These are phyloP conservation scores for Ptilorrhoa leucosticta DNA, from an alignment of 2,113 vertebrate genomes.

Conservation along the genomic window DNA sequence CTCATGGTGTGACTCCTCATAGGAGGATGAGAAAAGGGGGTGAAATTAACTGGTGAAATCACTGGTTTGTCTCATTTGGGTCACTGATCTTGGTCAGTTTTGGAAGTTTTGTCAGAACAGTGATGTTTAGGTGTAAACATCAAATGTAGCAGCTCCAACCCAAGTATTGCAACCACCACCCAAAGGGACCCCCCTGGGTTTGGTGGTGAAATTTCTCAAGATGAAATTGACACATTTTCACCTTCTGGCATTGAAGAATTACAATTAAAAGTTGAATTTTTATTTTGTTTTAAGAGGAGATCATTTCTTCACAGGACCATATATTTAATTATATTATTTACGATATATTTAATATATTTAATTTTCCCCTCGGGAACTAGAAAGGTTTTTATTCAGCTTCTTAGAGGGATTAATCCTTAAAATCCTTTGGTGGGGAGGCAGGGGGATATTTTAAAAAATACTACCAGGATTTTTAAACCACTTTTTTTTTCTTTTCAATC, in stretches of 20 bases:
- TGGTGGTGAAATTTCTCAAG: background rate
- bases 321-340: background rate
- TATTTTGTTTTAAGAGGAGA: background rate
- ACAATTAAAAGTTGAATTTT: background rate
- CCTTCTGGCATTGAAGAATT: background rate
- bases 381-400: background rate
- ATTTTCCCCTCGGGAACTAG: background rate
- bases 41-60: background rate
- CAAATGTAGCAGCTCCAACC: background rate
- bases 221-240: background rate
- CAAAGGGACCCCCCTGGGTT: background rate
- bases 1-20: background rate
- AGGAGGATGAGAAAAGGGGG: background rate
- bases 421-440: background rate
- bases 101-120: background rate
- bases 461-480: background rate
- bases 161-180: background rate
- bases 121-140: background rate
- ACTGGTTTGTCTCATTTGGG: background rate
- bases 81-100: fast-evolving
- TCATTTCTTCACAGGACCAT: background rate
- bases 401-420: conserved; percentile 3
- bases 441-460: background rate
- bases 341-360: background rate
- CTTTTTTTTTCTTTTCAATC: background rate